These are phyloP conservation scores for Scomber japonicus DNA, from an alignment of 2,113 vertebrate species.

Conservation along the genomic window DNA sequence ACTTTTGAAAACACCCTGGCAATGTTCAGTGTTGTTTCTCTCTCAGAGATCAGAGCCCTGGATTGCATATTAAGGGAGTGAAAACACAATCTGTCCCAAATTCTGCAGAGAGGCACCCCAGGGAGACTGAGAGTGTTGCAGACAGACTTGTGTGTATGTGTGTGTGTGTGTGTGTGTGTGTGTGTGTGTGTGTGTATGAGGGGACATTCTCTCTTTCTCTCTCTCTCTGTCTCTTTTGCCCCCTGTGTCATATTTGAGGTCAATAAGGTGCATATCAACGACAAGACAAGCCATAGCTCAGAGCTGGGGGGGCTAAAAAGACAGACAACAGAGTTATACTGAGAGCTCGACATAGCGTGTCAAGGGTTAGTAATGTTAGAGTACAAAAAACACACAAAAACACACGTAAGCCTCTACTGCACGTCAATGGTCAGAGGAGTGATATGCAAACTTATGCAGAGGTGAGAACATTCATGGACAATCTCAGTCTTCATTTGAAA, in stretches of 20 bases:
- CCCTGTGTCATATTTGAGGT: slow-evolving; percentile 56
- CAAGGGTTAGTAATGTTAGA: slow-evolving; percentile 80
- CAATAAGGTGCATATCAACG: slow-evolving; percentile 80
- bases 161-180: neutral
- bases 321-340: slow-evolving; percentile 64
- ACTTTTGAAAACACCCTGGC: slow-evolving; percentile 32
- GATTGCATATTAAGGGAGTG: slow-evolving; percentile 42
- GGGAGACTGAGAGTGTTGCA: slow-evolving; percentile 12
- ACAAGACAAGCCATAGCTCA: slow-evolving; percentile 76
- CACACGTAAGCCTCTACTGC: slow-evolving; percentile 75
- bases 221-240: slow-evolving; percentile 14
- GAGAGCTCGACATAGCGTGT: slow-evolving; percentile 57
- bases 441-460: slow-evolving; percentile 83
- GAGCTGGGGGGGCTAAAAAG: slow-evolving; percentile 37
- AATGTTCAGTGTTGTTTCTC: slow-evolving; percentile 31
- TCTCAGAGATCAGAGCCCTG: slow-evolving; percentile 42
- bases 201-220: too few species aligned
- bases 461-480: slow-evolving; percentile 84
- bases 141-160: neutral
- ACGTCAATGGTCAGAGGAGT: slow-evolving; percentile 77
- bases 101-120: slow-evolving; percentile 38
- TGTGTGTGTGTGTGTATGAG: neutral
- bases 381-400: slow-evolving; percentile 69
- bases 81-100: slow-evolving; percentile 60
- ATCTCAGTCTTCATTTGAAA: slow-evolving; percentile 69